Evolutionary conservation across 2,113 vertebrate genomes (phyloP), one percentile per base, ranked within the genome.

Genomic region (Dunckerocampus dactyliophorus): DNA sequence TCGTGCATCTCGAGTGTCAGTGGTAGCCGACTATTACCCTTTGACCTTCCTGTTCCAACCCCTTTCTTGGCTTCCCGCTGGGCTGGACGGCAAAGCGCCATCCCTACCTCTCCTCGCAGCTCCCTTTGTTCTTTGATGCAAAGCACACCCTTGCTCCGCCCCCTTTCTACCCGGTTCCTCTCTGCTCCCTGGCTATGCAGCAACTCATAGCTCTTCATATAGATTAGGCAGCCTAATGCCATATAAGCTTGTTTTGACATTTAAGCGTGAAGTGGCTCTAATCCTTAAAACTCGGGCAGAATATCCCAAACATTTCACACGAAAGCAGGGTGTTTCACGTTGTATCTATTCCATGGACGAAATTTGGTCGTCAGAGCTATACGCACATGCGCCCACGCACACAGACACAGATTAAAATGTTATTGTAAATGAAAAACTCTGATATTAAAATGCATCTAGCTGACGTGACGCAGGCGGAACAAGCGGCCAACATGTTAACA

Each of bases 111-210:
- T 81, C 77, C 79, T 73, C 60, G 51, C 58, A 47, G 76, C 69
- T 83, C 70, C 66, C 83, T 88, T 88, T 88, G 85, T 88, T 88
- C 82, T 86, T 71, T 49, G 37, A 63, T 77, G 69, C 76, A 83
- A 82, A 64, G 73, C 76, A 76, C 77, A 37, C 81, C 80, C 76
- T 61, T 19, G 0, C 14, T 63, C 53, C 19, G 6, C 1, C 51
- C 50, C 70, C 59, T 65, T 6, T 58, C 65, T 9, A 17, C 55
- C 57, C 42, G 47, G 42, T 59, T 65, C 46, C 45, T 62, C 74
- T 43, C 11, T 64, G 59, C 72, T 61, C 47, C 19, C 58, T 69
- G 42, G 45, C 47, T 45, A 62, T 50, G 21, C 55, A 72, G 55
- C 65, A 63, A 75, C 65, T 80, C 69, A 74, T 76, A 68, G 62